Conservation (phyloP, 2,797 vertebrate genomes). For the Gephyroberyx darwinii region DNA sequence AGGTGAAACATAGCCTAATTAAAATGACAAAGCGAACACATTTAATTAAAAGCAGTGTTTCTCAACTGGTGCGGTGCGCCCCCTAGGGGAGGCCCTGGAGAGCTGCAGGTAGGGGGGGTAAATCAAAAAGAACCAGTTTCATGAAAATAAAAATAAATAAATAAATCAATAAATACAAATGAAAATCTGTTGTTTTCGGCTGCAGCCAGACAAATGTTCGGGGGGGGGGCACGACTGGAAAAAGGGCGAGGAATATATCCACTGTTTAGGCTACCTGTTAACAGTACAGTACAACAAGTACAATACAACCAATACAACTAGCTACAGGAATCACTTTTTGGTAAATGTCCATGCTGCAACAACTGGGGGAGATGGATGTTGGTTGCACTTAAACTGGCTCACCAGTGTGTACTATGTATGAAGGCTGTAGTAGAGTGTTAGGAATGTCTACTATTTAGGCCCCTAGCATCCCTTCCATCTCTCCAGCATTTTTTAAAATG, state of each 20-base stretch:
- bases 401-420: background rate
- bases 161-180: too few species aligned
- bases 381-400: background rate
- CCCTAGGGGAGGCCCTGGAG: too few species aligned
- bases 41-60: background rate
- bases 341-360: background rate
- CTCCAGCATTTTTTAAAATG: background rate
- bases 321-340: background rate
- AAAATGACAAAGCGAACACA: background rate
- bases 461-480: background rate
- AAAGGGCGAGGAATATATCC: background rate
- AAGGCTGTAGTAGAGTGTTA: background rate
- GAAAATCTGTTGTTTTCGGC: background rate
- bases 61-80: too few species aligned
- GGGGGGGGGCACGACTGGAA: too few species aligned
- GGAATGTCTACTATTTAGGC: background rate
- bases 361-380: background rate
- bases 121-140: background rate
- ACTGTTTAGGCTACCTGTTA: background rate
- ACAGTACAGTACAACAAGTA: too few species aligned
- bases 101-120: too few species aligned
- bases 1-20: background rate
- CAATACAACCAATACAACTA: background rate
- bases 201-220: too few species aligned
- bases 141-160: conserved; percentile 1